Percentiles rank a stretch among this genome's conserved stretches.
Conservation (phyloP, 2,888 invertebrate species). For the Perdita meconis region DNA sequence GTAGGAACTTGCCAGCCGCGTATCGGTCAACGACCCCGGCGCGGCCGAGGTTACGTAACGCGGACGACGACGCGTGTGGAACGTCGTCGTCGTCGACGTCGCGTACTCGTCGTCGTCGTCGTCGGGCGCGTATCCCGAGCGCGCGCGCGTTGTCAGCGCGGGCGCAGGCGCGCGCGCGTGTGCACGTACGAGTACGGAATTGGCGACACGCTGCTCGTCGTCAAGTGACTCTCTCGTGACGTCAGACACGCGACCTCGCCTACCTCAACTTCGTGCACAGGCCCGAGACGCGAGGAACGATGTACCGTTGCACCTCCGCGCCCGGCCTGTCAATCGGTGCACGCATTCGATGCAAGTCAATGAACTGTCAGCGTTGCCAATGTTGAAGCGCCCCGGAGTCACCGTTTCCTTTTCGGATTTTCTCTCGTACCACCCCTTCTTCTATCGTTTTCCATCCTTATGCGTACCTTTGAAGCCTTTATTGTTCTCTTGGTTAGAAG, state of each 20-base stretch:
- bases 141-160: conserved; percentile 16
- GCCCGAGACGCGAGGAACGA: conserved; percentile 65
- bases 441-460: no score
- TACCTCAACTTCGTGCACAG: conserved; percentile 81
- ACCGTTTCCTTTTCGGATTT: conserved; percentile 15
- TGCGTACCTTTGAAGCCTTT: no score
- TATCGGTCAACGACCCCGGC: conserved; percentile 82
- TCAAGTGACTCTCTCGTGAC: conserved; percentile 73
- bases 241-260: conserved; percentile 82
- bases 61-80: conserved; percentile 58
- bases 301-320: conserved; percentile 75
- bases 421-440: no score
- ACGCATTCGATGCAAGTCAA: conserved; percentile 71
- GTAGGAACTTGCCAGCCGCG: conserved; percentile 75
- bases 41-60: conserved; percentile 74
- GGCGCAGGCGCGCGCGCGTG: conserved; percentile 49
- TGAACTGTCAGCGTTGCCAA: conserved; percentile 73
- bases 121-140: conserved; percentile 42
- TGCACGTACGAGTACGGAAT: conserved; percentile 64
- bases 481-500: no score
- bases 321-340: conserved; percentile 72
- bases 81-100: conserved; percentile 38
- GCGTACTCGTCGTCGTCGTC: no score
- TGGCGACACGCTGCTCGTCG: conserved; percentile 62
- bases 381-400: conserved; percentile 49